Percentiles rank a stretch among this genome's conserved stretches.
phyloP scores from a whole-genome alignment of 2,113 vertebrate genomes.

The Catharus minimus region DNA sequence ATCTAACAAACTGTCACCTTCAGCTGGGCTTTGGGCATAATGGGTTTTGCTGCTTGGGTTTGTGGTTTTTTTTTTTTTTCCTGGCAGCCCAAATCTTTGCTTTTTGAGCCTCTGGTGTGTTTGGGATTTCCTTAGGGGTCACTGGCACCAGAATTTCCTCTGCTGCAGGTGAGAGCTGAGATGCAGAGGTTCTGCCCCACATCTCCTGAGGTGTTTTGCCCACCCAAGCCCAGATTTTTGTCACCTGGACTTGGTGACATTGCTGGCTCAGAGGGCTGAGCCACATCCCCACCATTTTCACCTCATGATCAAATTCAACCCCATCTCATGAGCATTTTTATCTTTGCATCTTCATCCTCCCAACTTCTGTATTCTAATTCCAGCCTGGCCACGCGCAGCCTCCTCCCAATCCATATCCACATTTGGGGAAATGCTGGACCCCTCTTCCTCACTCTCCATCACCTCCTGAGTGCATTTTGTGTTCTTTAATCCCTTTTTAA shows the following conservation, averaged over 20 bases:
- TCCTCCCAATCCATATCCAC: accelerated
- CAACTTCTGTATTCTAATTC: not conserved
- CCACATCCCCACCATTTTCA: not conserved
- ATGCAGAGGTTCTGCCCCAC: not conserved
- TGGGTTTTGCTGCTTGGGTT: not conserved
- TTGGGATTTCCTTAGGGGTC: not conserved
- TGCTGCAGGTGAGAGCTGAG: not conserved
- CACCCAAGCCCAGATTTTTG: not conserved
- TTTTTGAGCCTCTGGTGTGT: not conserved
- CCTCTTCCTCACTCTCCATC: not conserved
- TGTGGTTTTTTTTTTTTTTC: not conserved
- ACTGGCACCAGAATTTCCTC: not conserved
- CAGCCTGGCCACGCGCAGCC: not conserved
- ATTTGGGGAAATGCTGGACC: not conserved
- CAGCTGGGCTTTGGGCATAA: not conserved
- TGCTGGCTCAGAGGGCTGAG: not conserved
- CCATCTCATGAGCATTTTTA: accelerated
- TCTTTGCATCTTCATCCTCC: not conserved
- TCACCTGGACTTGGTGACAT: not conserved
- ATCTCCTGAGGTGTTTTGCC: not conserved
- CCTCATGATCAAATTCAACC: too few species aligned
- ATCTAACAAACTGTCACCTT: not conserved
- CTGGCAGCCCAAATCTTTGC: not conserved
- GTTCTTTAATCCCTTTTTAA: not conserved
- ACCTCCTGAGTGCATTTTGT: not conserved